These are phyloP conservation scores for Agriotes lineatus DNA, from an alignment of 2,888 invertebrate genomes.

Conservation along the genomic window DNA sequence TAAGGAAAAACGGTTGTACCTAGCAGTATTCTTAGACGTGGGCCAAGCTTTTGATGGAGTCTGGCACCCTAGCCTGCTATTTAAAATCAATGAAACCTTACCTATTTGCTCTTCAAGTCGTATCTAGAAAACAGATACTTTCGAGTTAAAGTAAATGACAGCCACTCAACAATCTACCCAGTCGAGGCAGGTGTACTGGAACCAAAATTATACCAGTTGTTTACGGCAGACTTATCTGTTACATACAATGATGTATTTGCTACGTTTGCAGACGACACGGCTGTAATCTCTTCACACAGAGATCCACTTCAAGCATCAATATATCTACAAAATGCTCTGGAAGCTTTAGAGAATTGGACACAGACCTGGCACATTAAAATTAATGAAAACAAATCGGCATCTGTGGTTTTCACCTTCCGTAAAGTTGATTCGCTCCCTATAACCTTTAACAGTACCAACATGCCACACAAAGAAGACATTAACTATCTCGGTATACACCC, in stretches of 20 bases:
- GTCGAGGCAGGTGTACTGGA: neutral
- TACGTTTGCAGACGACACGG: neutral
- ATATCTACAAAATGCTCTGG: neutral
- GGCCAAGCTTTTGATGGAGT: neutral
- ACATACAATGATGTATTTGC: neutral
- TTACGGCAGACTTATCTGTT: neutral
- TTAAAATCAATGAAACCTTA: neutral
- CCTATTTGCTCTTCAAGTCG: neutral
- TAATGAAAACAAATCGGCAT: neutral
- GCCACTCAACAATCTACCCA: neutral
- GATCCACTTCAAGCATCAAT: neutral
- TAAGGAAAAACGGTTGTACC: too few relatives aligned
- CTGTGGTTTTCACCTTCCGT: neutral
- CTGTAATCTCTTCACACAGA: neutral
- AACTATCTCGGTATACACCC: neutral
- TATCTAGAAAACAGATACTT: neutral
- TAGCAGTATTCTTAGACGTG: too few relatives aligned
- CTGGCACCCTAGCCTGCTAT: neutral
- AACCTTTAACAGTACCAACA: neutral
- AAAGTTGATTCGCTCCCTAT: neutral
- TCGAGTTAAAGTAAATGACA: slow-evolving; percentile 1
- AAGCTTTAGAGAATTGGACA: neutral
- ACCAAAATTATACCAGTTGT: neutral
- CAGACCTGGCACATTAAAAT: neutral
- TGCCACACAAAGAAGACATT: neutral